Evolutionary conservation across 2,888 invertebrate genomes (phyloP).

Genomic region (Litoditis marina): DNA sequence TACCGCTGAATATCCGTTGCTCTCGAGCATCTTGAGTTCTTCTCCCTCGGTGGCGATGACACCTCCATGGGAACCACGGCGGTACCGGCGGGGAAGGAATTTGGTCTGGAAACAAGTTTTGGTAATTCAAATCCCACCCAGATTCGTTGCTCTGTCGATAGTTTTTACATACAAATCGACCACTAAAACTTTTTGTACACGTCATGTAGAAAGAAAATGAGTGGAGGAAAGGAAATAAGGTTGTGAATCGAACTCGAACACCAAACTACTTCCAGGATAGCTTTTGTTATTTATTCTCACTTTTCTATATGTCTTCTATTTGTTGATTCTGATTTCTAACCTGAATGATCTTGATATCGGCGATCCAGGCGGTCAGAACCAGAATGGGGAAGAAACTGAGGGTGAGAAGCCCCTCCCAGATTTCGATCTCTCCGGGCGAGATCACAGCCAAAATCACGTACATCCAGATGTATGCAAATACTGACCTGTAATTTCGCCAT

Average conservation of each 20-base stretch:
- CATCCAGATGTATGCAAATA: constrained; percentile 98
- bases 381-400: constrained; percentile 94
- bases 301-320: no score
- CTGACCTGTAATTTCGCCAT: constrained; percentile 61
- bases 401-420: constrained; percentile 96
- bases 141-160: no score
- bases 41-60: constrained; percentile 59
- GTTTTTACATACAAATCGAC: no score
- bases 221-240: no score
- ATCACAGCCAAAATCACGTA: constrained; percentile 86
- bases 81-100: constrained; percentile 62
- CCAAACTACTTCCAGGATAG: no score
- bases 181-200: no score
- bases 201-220: no score
- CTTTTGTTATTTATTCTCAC: no score
- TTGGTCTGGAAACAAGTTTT: constrained; percentile 38
- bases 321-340: constrained; percentile 22
- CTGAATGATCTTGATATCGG: constrained; percentile 73
- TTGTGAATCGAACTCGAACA: no score
- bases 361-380: constrained; percentile 90
- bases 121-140: no score
- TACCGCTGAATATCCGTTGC: constrained; percentile 38
- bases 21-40: constrained; percentile 61
- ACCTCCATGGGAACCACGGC: constrained; percentile 60
- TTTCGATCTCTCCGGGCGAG: constrained; percentile 67